A percentile compares a stretch with the other conserved stretches of the same genome.
These are phyloP conservation scores for Altica lythri DNA, from an alignment of 2,888 invertebrate genomes.

Conservation along the genomic window DNA sequence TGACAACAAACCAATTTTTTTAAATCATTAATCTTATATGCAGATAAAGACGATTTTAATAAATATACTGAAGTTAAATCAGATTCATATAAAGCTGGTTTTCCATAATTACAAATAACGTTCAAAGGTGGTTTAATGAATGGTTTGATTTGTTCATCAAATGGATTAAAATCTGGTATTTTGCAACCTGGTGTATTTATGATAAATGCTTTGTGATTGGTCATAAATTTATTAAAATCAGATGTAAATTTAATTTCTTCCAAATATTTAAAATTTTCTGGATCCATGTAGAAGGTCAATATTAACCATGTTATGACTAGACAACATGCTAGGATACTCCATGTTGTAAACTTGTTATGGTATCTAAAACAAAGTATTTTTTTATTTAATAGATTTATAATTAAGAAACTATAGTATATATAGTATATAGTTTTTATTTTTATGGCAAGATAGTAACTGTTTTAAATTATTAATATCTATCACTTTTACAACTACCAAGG, in stretches of 20 bases:
- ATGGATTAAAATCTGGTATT: conserved; percentile 67
- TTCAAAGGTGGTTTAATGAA: conserved; percentile 61
- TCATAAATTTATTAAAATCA: neutral
- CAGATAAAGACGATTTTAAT: conserved; percentile 56
- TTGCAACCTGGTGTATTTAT: conserved; percentile 64
- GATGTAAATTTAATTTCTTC: neutral
- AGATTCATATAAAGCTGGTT: conserved; percentile 61
- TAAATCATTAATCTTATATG: conserved; percentile 60
- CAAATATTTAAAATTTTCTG: neutral
- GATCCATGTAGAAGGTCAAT: neutral
- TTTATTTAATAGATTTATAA: too few species aligned
- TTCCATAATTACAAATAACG: conserved; percentile 60
- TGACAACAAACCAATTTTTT: conserved; percentile 66
- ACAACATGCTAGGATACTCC: neutral
- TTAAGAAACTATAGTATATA: too few species aligned
- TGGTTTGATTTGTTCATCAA: conserved; percentile 62
- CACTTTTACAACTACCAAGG: too few species aligned
- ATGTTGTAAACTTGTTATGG: too few species aligned
- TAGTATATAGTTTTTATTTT: too few species aligned
- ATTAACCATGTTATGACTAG: neutral
- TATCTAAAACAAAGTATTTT: too few species aligned
- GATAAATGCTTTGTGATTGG: conserved; percentile 22
- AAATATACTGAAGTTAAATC: conserved; percentile 66
- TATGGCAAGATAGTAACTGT: too few species aligned
- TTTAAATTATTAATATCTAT: too few species aligned